Evolutionary conservation across 2,113 vertebrate species (phyloP).

Genomic region (Eudyptes chrysolophus): DNA sequence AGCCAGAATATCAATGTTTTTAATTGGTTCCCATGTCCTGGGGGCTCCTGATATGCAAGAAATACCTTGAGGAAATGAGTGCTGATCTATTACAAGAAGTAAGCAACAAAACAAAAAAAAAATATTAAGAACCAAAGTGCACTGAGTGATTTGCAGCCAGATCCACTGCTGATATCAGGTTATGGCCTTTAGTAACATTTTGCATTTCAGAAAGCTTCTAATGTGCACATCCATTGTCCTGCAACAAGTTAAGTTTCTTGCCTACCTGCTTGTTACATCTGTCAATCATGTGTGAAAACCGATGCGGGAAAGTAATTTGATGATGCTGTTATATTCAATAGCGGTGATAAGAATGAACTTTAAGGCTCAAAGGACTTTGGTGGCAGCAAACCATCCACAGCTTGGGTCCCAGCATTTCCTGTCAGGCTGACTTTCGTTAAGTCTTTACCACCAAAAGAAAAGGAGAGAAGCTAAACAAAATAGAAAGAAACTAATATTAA

Average conservation of each 20-base stretch:
- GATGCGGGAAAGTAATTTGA: background rate
- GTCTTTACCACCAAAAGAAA: background rate
- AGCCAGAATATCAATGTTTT: background rate
- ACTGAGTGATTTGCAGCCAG: background rate
- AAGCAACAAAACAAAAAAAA: background rate
- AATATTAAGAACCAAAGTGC: background rate
- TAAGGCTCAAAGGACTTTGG: background rate
- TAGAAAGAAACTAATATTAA: background rate
- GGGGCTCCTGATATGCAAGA: background rate
- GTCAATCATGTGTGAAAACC: conserved; percentile 27
- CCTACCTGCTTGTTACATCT: conserved; percentile 43
- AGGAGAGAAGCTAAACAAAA: background rate
- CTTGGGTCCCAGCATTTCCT: background rate
- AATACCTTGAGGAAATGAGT: background rate
- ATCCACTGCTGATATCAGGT: background rate
- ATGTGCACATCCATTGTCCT: background rate
- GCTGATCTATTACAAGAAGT: background rate
- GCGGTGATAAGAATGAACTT: background rate
- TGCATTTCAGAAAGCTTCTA: conserved; percentile 9
- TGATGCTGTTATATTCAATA: background rate
- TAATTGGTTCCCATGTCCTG: background rate
- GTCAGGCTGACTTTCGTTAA: background rate
- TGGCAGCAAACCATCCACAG: background rate
- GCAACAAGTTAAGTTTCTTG: background rate
- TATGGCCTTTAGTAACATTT: background rate